Evolutionary conservation across 2,888 invertebrate genomes (phyloP).

Genomic region (Hydraecia micacea): DNA sequence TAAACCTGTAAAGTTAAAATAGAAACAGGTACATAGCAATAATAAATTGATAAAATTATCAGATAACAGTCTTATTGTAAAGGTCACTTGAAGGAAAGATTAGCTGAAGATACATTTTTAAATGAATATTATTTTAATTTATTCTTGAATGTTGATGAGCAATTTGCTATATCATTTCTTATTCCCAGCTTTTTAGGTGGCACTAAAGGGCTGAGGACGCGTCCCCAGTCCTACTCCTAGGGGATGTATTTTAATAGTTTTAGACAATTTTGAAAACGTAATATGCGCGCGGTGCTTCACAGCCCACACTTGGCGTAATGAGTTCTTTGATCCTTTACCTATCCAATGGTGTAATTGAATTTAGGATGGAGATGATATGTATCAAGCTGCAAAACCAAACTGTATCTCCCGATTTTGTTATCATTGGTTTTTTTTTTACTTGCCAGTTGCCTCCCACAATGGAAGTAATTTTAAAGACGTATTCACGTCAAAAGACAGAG

Average conservation of each 20-base stretch:
- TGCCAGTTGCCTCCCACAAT: no score
- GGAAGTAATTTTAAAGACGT: no score
- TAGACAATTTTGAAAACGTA: neutral
- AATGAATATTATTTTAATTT: neutral
- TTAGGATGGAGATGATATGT: no score
- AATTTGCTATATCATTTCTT: neutral
- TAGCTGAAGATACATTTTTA: constrained; percentile 11
- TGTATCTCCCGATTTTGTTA: no score
- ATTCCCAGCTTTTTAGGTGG: neutral
- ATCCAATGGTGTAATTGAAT: no score
- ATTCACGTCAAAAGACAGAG: no score
- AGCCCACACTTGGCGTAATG: no score
- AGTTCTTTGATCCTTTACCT: no score
- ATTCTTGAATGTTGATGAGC: neutral
- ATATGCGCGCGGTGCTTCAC: neutral
- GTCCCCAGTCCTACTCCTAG: no score
- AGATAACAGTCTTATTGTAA: constrained; percentile 22
- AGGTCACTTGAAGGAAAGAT: constrained; percentile 13
- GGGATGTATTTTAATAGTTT: neutral
- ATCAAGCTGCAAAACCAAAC: no score
- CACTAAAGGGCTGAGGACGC: no score
- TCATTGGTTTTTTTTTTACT: no score
- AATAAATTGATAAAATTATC: constrained; percentile 24
- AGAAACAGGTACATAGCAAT: neutral
- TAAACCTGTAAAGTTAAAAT: neutral